A percentile compares a stretch with the other conserved stretches of the same genome.
Conservation (phyloP, 2,888 invertebrate species). For the Heliconius ethilla region DNA sequence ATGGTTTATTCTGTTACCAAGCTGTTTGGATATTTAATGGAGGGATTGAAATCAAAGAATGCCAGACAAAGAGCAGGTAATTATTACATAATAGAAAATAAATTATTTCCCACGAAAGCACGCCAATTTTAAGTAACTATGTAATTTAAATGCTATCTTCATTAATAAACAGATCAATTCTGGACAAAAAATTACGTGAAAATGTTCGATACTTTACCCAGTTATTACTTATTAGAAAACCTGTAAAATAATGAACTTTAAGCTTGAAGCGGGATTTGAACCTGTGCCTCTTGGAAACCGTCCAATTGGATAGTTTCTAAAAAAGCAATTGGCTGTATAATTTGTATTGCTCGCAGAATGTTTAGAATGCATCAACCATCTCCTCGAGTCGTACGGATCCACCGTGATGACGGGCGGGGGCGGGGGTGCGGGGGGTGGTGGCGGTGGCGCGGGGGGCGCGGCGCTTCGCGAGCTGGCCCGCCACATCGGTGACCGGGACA, state of each 20-base stretch:
- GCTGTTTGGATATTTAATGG: conserved; percentile 94
- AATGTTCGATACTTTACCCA: too few relatives aligned
- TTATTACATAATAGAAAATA: conserved; percentile 29
- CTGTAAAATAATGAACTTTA: too few relatives aligned
- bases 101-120: too few relatives aligned
- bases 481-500: conserved; percentile 97
- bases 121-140: too few relatives aligned
- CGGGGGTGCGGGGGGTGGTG: conserved; percentile 87
- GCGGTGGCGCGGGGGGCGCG: conserved; percentile 91
- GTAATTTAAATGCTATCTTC: neutral
- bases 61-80: conserved; percentile 94
- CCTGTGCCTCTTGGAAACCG: too few relatives aligned
- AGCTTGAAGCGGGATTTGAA: too few relatives aligned
- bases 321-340: neutral
- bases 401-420: conserved; percentile 89
- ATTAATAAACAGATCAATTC: neutral
- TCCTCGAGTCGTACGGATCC: conserved; percentile 93
- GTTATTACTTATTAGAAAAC: too few relatives aligned
- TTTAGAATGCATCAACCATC: conserved; percentile 92
- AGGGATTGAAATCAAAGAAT: conserved; percentile 98
- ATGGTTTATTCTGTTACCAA: conserved; percentile 94
- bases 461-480: conserved; percentile 95
- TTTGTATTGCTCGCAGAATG: conserved; percentile 84
- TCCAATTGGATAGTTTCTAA: too few relatives aligned
- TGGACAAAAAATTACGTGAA: too few relatives aligned